Conservation (phyloP, 2,113 vertebrate species). For the Falcunculus frontatus region DNA sequence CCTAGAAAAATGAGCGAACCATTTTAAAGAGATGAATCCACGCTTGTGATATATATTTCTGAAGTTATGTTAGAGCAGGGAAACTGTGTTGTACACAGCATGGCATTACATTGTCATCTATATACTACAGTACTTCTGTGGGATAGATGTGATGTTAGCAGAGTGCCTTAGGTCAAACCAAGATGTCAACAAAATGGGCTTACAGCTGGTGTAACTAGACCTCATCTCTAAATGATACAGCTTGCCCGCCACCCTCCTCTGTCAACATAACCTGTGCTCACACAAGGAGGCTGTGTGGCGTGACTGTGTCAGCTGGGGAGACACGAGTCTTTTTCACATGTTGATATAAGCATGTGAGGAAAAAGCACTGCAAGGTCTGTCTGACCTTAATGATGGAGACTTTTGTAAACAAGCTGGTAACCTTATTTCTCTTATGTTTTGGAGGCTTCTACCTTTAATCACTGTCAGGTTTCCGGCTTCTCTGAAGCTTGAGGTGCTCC, state of each 20-base stretch:
- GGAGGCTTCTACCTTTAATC: conserved; percentile 32
- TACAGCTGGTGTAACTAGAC: background rate
- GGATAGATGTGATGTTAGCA: background rate
- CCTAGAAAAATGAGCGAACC: background rate
- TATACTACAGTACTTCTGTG: background rate
- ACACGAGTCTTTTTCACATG: background rate
- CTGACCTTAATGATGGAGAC: background rate
- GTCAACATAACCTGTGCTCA: background rate
- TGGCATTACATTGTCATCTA: background rate
- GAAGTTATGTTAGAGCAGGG: background rate
- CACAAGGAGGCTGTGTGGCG: background rate
- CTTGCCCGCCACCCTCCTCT: background rate
- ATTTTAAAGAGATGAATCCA: background rate
- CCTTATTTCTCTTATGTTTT: background rate
- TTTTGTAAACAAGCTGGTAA: conserved; percentile 5
- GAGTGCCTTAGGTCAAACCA: conserved; percentile 28
- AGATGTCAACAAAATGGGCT: background rate
- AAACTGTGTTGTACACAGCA: background rate
- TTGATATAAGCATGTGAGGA: background rate
- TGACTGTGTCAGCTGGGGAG: background rate
- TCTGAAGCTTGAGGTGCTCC: conserved; percentile 8
- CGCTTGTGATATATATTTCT: background rate
- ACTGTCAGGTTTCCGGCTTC: background rate
- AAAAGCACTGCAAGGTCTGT: background rate
- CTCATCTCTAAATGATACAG: conserved; percentile 9